phyloP scores from a whole-genome alignment of 2,113 vertebrate species.

The Colossoma macropomum region DNA sequence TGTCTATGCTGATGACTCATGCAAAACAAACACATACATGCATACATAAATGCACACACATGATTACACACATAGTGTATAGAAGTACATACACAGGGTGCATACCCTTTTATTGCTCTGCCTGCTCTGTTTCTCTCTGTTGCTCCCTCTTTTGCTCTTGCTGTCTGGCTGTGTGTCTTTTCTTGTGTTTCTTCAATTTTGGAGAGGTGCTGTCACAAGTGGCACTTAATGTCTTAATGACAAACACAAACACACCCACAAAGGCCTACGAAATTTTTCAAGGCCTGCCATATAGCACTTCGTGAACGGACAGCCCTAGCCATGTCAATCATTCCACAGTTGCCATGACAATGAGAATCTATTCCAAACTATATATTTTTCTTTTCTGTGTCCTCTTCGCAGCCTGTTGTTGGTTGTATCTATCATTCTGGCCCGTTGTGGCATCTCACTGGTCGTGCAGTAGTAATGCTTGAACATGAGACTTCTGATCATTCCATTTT shows the following conservation, averaged over 20 bases:
- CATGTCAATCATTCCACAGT: conserved; percentile 45
- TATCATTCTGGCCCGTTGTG: conserved; percentile 65
- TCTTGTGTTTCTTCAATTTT: conserved; percentile 49
- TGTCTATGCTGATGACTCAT: conserved; percentile 45
- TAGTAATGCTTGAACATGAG: conserved; percentile 64
- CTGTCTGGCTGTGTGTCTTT: conserved; percentile 46
- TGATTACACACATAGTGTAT: conserved; percentile 37
- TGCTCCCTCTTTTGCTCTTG: conserved; percentile 58
- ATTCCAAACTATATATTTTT: conserved; percentile 35
- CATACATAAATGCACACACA: conserved; percentile 45
- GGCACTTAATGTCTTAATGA: conserved; percentile 66
- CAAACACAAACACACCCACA: conserved; percentile 45
- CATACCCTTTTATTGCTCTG: conserved; percentile 41
- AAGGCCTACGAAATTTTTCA: conserved; percentile 56
- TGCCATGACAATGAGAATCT: conserved; percentile 56
- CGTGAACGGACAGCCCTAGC: conserved; percentile 49
- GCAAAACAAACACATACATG: conserved; percentile 32
- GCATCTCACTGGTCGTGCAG: conserved; percentile 65
- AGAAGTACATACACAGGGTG: conserved; percentile 24
- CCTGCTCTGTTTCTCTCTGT: conserved; percentile 57
- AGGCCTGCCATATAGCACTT: conserved; percentile 66
- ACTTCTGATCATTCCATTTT: conserved; percentile 75
- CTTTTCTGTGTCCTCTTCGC: conserved; percentile 50
- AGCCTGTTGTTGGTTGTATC: conserved; percentile 56
- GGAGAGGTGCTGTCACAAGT: conserved; percentile 61